Conservation (phyloP, 2,797 vertebrate species). For the Mallotus villosus region DNA sequence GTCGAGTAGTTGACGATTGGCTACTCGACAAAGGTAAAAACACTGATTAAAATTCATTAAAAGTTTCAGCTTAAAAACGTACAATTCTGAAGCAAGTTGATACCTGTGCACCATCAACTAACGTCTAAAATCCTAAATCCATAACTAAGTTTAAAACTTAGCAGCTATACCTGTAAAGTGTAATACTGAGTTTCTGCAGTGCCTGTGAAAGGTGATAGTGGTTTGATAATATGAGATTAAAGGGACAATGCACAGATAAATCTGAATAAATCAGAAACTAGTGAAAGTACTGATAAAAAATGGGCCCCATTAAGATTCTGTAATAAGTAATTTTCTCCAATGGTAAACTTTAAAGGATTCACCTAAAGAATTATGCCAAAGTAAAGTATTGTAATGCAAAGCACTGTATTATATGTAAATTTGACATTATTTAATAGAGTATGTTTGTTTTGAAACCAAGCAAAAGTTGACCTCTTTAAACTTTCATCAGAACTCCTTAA, state of each 20-base stretch:
- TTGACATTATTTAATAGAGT: conserved; percentile 68
- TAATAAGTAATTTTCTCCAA: conserved; percentile 83
- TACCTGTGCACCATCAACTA: conserved; percentile 99
- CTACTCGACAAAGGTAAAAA: conserved; percentile 99
- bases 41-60: conserved; percentile 99
- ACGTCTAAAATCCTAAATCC: conserved; percentile 99
- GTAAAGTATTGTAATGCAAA: conserved; percentile 52
- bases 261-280: conserved; percentile 97
- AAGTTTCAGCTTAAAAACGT: conserved; percentile 80
- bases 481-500: conserved; percentile 68
- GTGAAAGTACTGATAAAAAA: conserved; percentile 93
- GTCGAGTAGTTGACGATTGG: conserved; percentile 99
- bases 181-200: conserved; percentile 90
- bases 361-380: conserved; percentile 83
- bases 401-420: conserved; percentile 67
- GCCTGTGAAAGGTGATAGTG: conserved; percentile 79
- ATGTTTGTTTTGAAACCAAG: conserved; percentile 56
- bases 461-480: conserved; percentile 71
- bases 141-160: conserved; percentile 99
- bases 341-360: conserved; percentile 93
- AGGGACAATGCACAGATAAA: conserved; percentile 99
- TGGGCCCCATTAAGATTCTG: conserved; percentile 87
- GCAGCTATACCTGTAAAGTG: conserved; percentile 92
- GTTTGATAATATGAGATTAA: conserved; percentile 99
- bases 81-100: conserved; percentile 95